Conservation (phyloP, 2,113 vertebrate genomes). For the Craseonycteris thonglongyai region DNA sequence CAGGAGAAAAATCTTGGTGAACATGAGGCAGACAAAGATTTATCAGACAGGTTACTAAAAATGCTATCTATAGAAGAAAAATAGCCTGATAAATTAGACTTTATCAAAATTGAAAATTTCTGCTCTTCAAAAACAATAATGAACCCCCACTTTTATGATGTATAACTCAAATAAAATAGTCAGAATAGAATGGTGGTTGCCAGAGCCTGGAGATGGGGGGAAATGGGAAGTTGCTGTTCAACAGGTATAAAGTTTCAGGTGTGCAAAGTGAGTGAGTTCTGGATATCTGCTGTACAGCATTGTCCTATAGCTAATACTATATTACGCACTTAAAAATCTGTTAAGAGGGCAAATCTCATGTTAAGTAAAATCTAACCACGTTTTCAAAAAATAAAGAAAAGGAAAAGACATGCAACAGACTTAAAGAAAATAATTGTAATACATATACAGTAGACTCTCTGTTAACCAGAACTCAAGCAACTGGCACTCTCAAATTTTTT, state of each 20-base stretch:
- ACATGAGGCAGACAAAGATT: neutral
- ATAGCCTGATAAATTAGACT: neutral
- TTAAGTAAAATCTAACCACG: neutral
- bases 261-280: neutral
- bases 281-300: neutral
- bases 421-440: neutral
- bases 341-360: neutral
- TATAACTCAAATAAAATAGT: neutral
- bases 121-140: neutral
- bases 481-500: no score
- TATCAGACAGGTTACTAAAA: conserved; percentile 4
- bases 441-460: no score
- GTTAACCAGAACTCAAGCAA: no score
- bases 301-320: neutral
- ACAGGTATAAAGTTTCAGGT: neutral
- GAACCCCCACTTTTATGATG: neutral
- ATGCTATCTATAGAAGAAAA: neutral
- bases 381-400: neutral
- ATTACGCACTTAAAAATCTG: neutral
- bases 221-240: neutral
- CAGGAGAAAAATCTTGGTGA: neutral
- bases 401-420: neutral
- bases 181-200: neutral
- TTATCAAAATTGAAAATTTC: neutral
- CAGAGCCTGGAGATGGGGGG: no score